These are phyloP conservation scores for Chaenodraco wilsoni DNA, from an alignment of 2,797 vertebrate genomes.

Conservation along the genomic window DNA sequence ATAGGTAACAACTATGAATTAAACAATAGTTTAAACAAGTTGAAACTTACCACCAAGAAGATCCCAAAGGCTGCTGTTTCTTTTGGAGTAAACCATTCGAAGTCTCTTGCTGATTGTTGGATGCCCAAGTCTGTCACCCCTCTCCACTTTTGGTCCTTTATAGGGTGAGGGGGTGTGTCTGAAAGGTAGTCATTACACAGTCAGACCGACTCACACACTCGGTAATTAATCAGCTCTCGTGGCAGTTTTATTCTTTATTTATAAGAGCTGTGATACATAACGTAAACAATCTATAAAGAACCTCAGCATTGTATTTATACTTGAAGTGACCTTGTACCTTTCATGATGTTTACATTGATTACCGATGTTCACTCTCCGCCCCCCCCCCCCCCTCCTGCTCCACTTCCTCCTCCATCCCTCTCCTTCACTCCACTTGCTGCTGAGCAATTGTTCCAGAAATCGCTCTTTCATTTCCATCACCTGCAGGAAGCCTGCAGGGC, in stretches of 20 bases:
- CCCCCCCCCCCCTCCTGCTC: background rate
- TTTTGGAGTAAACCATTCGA: slow-evolving; percentile 49
- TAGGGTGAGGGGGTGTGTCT: slow-evolving; percentile 68
- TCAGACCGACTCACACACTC: slow-evolving; percentile 38
- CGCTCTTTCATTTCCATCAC: slow-evolving; percentile 82
- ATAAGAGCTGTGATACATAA: slow-evolving; percentile 15
- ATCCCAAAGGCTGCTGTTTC: slow-evolving; percentile 29
- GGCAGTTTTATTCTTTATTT: slow-evolving; percentile 57
- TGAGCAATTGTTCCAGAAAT: slow-evolving; percentile 81
- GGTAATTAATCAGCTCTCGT: slow-evolving; percentile 30
- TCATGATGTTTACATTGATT: slow-evolving; percentile 60
- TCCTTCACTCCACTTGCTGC: slow-evolving; percentile 63
- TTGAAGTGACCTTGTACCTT: slow-evolving; percentile 57
- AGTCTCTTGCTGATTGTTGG: slow-evolving; percentile 17
- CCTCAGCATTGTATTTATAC: slow-evolving; percentile 38
- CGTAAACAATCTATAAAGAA: slow-evolving; percentile 48
- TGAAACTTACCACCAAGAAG: slow-evolving; percentile 61
- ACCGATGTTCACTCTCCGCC: slow-evolving; percentile 24
- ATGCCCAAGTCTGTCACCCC: slow-evolving; percentile 45
- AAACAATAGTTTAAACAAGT: background rate
- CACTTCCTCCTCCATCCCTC: slow-evolving; percentile 61
- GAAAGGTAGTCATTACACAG: slow-evolving; percentile 10
- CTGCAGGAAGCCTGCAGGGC: slow-evolving; percentile 81
- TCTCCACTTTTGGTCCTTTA: slow-evolving; percentile 66
- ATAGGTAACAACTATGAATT: background rate